These are phyloP conservation scores for Stegophylla sp. DNA, from an alignment of 2,888 invertebrate genomes.

Conservation along the genomic window DNA sequence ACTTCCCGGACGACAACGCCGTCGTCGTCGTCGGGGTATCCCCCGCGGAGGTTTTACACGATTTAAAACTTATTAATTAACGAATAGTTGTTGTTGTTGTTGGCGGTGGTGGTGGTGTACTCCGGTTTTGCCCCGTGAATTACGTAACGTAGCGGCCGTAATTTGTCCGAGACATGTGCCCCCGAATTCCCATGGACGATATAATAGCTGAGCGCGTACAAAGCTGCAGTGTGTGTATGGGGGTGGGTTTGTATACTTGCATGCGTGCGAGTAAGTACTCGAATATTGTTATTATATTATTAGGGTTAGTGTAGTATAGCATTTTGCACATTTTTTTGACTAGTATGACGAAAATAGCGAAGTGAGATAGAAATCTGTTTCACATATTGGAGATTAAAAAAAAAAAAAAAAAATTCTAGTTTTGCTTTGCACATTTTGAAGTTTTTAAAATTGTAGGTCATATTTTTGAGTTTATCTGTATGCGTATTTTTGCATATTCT, in stretches of 20 bases:
- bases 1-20: constrained; percentile 7
- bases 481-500: no score
- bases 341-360: no score
- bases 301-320: no score
- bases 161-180: constrained; percentile 39
- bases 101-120: no score
- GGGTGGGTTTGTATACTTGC: no score
- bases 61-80: constrained; percentile 56
- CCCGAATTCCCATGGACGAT: constrained; percentile 29
- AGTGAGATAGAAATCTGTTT: no score
- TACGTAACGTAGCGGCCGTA: constrained; percentile 16
- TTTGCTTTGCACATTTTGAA: no score
- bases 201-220: not conserved
- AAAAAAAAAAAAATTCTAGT: no score
- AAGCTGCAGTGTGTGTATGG: not conserved
- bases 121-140: constrained; percentile 18
- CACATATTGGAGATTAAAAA: no score
- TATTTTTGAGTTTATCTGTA: no score
- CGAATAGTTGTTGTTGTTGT: constrained; percentile 47
- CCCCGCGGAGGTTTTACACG: constrained; percentile 19
- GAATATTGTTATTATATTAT: not conserved
- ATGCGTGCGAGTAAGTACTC: not conserved
- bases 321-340: not conserved
- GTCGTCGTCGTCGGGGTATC: not conserved
- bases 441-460: no score